These are phyloP conservation scores for Diabrotica virgifera DNA, from an alignment of 1,140 invertebrate species.

Conservation along the genomic window DNA sequence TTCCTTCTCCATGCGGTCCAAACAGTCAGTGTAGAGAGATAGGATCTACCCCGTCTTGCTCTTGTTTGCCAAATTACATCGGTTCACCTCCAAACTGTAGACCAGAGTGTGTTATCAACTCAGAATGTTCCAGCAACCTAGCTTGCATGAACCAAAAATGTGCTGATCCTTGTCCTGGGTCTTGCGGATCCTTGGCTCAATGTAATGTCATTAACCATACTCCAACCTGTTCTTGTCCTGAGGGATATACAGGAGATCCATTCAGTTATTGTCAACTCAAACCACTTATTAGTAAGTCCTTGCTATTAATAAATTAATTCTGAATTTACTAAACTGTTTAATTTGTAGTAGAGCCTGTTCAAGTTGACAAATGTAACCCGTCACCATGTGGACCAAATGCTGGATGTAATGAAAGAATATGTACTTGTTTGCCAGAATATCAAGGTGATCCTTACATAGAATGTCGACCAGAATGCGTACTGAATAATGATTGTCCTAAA, in stretches of 20 bases:
- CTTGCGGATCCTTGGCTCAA: conserved; percentile 67
- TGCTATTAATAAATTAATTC: background rate
- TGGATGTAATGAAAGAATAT: conserved; percentile 66
- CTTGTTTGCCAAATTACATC: conserved; percentile 60
- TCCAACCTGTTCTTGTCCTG: conserved; percentile 65
- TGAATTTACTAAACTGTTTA: conserved; percentile 15
- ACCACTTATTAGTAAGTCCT: conserved; percentile 9
- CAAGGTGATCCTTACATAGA: conserved; percentile 61
- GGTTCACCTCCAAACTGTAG: conserved; percentile 67
- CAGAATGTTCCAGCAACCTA: conserved; percentile 61
- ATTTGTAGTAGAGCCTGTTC: conserved; percentile 49
- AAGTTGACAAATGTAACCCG: conserved; percentile 64
- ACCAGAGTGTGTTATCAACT: conserved; percentile 64
- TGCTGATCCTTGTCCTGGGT: conserved; percentile 68
- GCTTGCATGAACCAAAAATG: conserved; percentile 72
- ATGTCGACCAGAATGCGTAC: conserved; percentile 67
- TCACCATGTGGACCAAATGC: conserved; percentile 77
- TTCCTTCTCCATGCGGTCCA: conserved; percentile 69
- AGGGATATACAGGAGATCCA: conserved; percentile 68
- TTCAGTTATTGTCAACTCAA: conserved; percentile 39
- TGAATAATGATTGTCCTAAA: conserved; percentile 69
- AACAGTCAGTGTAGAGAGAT: conserved; percentile 62
- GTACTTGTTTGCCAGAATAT: conserved; percentile 63
- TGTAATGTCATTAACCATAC: conserved; percentile 70
- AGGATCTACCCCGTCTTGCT: conserved; percentile 62